These are phyloP conservation scores for Hystrix brachyura DNA, from an alignment of 2,113 vertebrate species.

Conservation along the genomic window DNA sequence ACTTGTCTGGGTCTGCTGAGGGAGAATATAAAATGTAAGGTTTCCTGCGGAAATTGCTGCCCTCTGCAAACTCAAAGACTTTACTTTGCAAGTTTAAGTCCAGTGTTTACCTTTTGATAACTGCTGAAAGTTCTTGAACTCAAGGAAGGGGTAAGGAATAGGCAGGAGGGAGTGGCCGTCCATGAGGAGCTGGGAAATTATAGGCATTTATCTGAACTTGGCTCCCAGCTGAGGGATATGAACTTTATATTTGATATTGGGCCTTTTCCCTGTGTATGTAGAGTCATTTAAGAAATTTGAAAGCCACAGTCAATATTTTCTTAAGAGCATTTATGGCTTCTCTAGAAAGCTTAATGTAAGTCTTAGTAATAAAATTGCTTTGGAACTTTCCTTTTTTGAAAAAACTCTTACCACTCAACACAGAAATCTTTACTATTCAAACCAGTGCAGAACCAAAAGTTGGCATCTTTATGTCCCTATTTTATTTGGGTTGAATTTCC, in stretches of 20 bases:
- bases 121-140: conserved; percentile 35
- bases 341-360: conserved; percentile 25
- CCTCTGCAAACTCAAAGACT: conserved; percentile 38
- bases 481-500: conserved; percentile 49
- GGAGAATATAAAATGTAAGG: neutral
- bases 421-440: conserved; percentile 7
- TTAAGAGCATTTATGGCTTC: conserved; percentile 26
- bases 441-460: neutral
- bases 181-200: neutral
- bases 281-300: conserved; percentile 25
- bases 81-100: conserved; percentile 57
- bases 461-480: neutral
- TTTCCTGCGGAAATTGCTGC: conserved; percentile 57
- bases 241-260: neutral
- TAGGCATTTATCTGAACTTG: neutral
- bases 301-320: conserved; percentile 41
- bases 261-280: neutral
- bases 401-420: conserved; percentile 3
- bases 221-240: neutral
- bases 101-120: conserved; percentile 28
- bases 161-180: neutral
- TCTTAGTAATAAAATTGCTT: conserved; percentile 31
- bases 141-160: neutral
- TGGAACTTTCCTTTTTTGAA: neutral
- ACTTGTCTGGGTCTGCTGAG: neutral